phyloP scores from a whole-genome alignment of 2,113 vertebrate genomes.

The Crypturellus undulatus region DNA sequence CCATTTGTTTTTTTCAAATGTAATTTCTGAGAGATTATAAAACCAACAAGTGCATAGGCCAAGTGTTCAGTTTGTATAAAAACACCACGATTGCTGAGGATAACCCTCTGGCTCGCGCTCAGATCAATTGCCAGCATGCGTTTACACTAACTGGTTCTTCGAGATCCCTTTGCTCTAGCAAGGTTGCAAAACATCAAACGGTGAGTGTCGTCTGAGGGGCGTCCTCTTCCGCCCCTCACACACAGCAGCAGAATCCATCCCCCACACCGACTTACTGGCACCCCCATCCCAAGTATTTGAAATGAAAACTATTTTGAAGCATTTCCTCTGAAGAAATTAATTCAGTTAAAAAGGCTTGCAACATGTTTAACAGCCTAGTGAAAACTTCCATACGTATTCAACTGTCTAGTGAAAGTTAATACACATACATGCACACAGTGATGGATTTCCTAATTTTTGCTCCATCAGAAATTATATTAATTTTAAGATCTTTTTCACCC shows the following conservation, averaged over 20 bases:
- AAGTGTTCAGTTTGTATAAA: background rate
- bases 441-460: background rate
- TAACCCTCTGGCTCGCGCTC: background rate
- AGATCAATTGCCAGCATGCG: background rate
- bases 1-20: background rate
- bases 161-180: background rate
- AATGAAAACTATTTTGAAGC: background rate
- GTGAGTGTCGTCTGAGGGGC: rapidly evolving
- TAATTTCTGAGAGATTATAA: background rate
- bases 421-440: background rate
- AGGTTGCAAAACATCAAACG: background rate
- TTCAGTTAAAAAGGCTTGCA: background rate
- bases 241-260: background rate
- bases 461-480: background rate
- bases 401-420: background rate
- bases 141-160: background rate
- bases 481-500: background rate
- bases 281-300: background rate
- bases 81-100: background rate
- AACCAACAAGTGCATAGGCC: too few relatives aligned
- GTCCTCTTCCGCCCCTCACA: background rate
- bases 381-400: background rate
- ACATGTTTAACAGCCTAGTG: background rate
- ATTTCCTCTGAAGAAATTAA: constrained; percentile 1
- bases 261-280: rapidly evolving